A percentile compares a stretch with the other conserved stretches of the same genome.
phyloP scores from a whole-genome alignment of 2,888 invertebrate genomes.

The Drosophila mimetica region DNA sequence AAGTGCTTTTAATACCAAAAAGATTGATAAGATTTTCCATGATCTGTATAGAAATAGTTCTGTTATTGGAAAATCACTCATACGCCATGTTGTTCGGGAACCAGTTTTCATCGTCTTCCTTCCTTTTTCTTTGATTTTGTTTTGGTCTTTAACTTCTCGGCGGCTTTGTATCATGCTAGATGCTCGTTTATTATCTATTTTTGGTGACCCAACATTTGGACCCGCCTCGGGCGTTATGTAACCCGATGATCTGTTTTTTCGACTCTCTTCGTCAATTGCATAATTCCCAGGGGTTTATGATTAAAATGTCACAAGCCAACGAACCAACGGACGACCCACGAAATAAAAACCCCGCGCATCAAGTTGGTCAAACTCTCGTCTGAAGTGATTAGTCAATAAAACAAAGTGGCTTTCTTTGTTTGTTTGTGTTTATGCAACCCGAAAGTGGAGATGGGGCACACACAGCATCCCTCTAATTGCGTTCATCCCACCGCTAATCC shows the following conservation, averaged over 20 bases:
- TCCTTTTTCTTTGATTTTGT: slow-evolving; percentile 29
- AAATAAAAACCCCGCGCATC: slow-evolving; percentile 21
- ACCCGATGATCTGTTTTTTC: slow-evolving; percentile 26
- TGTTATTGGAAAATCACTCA: slow-evolving; percentile 15
- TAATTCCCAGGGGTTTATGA: slow-evolving; percentile 57
- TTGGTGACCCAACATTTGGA: slow-evolving; percentile 47
- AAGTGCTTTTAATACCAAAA: slow-evolving; percentile 1
- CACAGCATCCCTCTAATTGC: slow-evolving; percentile 32
- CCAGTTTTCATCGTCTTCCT: slow-evolving; percentile 11
- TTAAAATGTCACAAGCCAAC: slow-evolving; percentile 77
- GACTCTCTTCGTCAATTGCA: slow-evolving; percentile 59
- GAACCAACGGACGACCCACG: slow-evolving; percentile 48
- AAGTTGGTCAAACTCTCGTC: slow-evolving; percentile 42
- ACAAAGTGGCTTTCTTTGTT: slow-evolving; percentile 34
- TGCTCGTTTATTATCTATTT: slow-evolving; percentile 66
- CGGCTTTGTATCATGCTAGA: slow-evolving; percentile 69
- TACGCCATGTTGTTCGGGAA: slow-evolving; percentile 29
- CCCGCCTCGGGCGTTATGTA: slow-evolving; percentile 32
- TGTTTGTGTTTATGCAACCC: slow-evolving; percentile 34
- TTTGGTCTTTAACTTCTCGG: slow-evolving; percentile 39
- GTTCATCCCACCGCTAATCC: slow-evolving; percentile 35
- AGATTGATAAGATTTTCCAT: slow-evolving; percentile 8
- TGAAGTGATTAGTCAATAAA: slow-evolving; percentile 70
- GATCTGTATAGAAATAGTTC: background rate
- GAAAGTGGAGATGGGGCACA: slow-evolving; percentile 22